Percentiles rank a stretch among this genome's conserved stretches.
These are phyloP conservation scores for Lophotriccus pileatus DNA, from an alignment of 2,797 vertebrate genomes.

Conservation along the genomic window DNA sequence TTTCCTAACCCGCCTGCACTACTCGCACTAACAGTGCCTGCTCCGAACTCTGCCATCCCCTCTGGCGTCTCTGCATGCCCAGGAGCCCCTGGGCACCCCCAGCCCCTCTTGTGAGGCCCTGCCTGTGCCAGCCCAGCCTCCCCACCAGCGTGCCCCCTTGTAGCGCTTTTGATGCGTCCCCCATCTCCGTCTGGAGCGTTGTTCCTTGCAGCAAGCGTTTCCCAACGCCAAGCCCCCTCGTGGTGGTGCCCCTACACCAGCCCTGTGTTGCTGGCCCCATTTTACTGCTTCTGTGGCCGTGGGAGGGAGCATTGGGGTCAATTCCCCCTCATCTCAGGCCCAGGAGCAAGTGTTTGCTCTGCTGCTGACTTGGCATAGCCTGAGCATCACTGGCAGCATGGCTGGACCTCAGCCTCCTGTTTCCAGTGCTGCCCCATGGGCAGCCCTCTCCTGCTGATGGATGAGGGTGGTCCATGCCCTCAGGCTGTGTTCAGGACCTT, in stretches of 20 bases:
- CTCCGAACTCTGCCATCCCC: background rate
- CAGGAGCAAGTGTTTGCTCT: background rate
- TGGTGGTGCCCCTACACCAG: accelerated
- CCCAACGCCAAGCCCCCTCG: accelerated
- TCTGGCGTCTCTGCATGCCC: background rate
- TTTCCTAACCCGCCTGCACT: constrained; percentile 57
- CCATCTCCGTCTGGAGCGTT: background rate
- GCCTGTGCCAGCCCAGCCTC: background rate
- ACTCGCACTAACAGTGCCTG: background rate
- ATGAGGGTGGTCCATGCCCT: background rate
- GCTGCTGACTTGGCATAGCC: background rate
- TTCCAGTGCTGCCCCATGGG: accelerated
- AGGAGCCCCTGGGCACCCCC: background rate
- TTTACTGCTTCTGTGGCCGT: background rate
- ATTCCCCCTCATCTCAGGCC: no score
- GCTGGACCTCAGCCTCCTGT: background rate
- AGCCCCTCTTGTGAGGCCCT: background rate
- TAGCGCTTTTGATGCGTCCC: background rate
- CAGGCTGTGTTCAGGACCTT: background rate
- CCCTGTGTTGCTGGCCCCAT: background rate
- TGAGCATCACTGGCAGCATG: background rate
- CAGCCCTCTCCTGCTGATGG: background rate
- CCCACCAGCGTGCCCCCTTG: accelerated
- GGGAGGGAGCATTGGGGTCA: background rate
- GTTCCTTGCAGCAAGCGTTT: background rate